Conservation (phyloP, 2,113 vertebrate genomes). For the Limnothrissa miodon region DNA sequence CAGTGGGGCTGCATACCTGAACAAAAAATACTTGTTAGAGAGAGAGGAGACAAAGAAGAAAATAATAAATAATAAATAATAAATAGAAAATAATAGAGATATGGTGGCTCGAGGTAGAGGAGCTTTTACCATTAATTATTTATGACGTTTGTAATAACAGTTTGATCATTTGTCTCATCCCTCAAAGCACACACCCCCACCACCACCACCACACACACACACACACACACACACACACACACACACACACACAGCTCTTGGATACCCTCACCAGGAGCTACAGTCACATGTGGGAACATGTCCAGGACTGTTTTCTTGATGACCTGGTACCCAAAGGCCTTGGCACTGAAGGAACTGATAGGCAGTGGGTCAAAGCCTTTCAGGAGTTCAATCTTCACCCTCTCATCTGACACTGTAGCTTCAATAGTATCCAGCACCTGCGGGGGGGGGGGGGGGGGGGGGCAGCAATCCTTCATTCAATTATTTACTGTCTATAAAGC, state of each 20-base stretch:
- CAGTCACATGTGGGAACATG: constrained; percentile 79
- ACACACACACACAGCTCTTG: neutral
- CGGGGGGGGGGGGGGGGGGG: neutral
- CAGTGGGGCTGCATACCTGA: too few relatives aligned
- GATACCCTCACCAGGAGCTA: constrained; percentile 79
- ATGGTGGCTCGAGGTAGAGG: too few relatives aligned
- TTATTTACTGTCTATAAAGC: neutral
- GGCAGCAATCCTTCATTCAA: neutral
- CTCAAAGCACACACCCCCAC: too few relatives aligned
- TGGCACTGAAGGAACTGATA: constrained; percentile 78
- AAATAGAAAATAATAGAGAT: too few relatives aligned
- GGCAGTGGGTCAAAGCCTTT: constrained; percentile 81
- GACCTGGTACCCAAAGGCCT: constrained; percentile 82
- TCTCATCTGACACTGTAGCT: constrained; percentile 76
- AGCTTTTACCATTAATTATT: too few relatives aligned
- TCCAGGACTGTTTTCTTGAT: constrained; percentile 82
- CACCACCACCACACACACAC: too few relatives aligned
- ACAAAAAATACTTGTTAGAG: too few relatives aligned
- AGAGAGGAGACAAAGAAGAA: too few relatives aligned
- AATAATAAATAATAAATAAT: too few relatives aligned
- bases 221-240: neutral
- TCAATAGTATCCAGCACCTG: constrained; percentile 80
- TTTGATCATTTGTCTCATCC: too few relatives aligned
- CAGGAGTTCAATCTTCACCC: constrained; percentile 80
- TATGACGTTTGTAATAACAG: too few relatives aligned